Base-by-base conservation (phyloP, 2,888 invertebrate species). In the Brachyptera risi region DNA sequence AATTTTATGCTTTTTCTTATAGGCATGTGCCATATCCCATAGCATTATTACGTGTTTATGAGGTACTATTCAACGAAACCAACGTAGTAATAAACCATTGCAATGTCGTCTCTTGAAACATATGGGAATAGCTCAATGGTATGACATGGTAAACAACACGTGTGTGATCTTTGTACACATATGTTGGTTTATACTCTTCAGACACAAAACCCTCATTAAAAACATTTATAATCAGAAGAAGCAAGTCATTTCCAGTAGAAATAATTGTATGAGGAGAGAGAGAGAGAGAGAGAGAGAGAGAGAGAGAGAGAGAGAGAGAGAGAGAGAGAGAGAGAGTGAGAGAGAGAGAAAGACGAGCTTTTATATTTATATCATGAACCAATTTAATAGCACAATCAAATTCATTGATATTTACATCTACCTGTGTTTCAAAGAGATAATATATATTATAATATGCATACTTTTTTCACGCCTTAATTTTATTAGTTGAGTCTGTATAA, bases 401-500 rank as follows among this genome's bases (percentile, higher is more conserved):
- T 21, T 54, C 9, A 13, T n/a, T n/a, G 54, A 37, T 54, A 54
- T 54, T 21, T 37, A 54, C 37, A 54, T 37, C 15, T 13, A 19
- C 54, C 19, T 21, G n/a, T 24, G 23, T 47, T 13, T 47, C 42
- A 42, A 7, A 31, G 9, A 15, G 42, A 9, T 42, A 19, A 19
- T 42, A 21, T 47, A 35, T 54, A 19, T 15, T 19, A 54, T 21
- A 31, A 54, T 54, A 31, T 51, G 15, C 13, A 37, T 19, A n/a
- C n/a, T 47, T 47, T 54, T 51, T 37, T 35, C 35, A 54, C 54
- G 54, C 35, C 54, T 38, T 35, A 54, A 54, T 54, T 54, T 47
- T 54, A 54, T 54, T n/a, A 37, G 44, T 35, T 35, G n/a, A n/a
- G n/a, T n/a, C n/a, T n/a, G n/a, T n/a, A n/a, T n/a, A 13, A 47